Percentiles rank a stretch among this genome's conserved stretches.
Evolutionary conservation across 2,888 invertebrate species (phyloP).

Genomic region (Acheta domesticus): DNA sequence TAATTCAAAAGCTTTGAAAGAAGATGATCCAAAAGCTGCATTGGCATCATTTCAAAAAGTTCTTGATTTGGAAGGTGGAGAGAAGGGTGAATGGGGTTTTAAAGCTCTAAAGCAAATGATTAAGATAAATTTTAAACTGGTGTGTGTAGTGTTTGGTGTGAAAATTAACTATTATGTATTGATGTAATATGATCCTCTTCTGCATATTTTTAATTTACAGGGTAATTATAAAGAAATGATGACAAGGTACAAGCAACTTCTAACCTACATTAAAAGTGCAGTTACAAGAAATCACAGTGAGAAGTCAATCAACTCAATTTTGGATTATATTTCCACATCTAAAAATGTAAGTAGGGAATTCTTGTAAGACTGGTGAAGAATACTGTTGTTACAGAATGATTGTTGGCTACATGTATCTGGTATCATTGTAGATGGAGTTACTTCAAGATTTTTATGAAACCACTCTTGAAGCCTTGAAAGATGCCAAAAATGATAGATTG

Average conservation of each 20-base stretch:
- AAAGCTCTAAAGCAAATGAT: constrained; percentile 99
- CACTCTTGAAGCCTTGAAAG: constrained; percentile 87
- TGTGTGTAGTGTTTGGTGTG: constrained; percentile 47
- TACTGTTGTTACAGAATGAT: not conserved
- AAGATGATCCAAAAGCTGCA: constrained; percentile 90
- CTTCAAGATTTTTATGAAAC: constrained; percentile 98
- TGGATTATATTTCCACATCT: constrained; percentile 98
- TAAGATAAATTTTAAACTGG: constrained; percentile 97
- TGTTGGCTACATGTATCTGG: too few species aligned
- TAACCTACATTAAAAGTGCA: constrained; percentile 98
- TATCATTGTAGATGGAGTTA: constrained; percentile 76
- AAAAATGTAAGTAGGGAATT: constrained; percentile 75
- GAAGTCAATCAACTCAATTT: constrained; percentile 98
- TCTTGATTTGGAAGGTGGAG: constrained; percentile 91
- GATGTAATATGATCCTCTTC: not conserved
- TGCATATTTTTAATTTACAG: constrained; percentile 52
- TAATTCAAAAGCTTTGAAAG: constrained; percentile 96
- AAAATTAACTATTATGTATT: constrained; percentile 24
- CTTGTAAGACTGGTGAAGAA: not conserved
- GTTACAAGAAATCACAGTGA: constrained; percentile 99
- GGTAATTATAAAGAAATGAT: constrained; percentile 94
- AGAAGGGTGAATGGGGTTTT: constrained; percentile 99
- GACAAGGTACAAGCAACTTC: constrained; percentile 87
- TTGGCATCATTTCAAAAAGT: constrained; percentile 93
- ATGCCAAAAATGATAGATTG: constrained; percentile 96